Conservation (phyloP, 2,888 invertebrate genomes). For the Ectemnius cavifrons region DNA sequence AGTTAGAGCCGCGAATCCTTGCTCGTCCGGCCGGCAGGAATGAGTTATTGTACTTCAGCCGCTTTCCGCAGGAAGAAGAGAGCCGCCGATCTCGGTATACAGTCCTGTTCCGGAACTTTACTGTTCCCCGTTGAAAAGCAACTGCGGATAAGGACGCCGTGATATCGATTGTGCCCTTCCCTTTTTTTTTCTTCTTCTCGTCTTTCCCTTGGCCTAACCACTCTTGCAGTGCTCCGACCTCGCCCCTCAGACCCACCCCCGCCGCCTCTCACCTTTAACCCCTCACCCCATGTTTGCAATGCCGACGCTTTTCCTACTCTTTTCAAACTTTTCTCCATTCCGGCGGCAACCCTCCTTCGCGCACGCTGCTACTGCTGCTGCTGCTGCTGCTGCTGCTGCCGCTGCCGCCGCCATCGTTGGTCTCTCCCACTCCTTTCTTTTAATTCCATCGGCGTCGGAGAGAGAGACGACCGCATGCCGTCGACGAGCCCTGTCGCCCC, state of each 20-base stretch:
- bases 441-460: conserved; percentile 65
- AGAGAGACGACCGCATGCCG: conserved; percentile 59
- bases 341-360: conserved; percentile 34
- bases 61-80: not conserved
- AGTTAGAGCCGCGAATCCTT: conserved; percentile 1
- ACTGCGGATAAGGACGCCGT: conserved; percentile 35
- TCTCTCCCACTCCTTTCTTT: conserved; percentile 48
- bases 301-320: conserved; percentile 43
- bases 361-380: conserved; percentile 10
- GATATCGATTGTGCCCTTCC: conserved; percentile 42
- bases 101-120: not conserved
- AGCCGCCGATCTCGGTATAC: not conserved
- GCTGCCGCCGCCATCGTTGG: conserved; percentile 24
- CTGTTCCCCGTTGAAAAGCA: conserved; percentile 25
- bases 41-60: not conserved
- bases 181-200: conserved; percentile 27
- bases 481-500: conserved; percentile 64
- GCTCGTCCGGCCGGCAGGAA: not conserved
- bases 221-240: conserved; percentile 50
- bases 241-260: too few relatives aligned
- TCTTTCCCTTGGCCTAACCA: conserved; percentile 50
- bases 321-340: conserved; percentile 62
- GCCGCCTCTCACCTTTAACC: not conserved
- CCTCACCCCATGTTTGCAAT: conserved; percentile 44
- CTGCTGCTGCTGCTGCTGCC: too few relatives aligned